These are phyloP conservation scores for Pterostichus niger DNA, from an alignment of 2,888 invertebrate species.

Conservation along the genomic window DNA sequence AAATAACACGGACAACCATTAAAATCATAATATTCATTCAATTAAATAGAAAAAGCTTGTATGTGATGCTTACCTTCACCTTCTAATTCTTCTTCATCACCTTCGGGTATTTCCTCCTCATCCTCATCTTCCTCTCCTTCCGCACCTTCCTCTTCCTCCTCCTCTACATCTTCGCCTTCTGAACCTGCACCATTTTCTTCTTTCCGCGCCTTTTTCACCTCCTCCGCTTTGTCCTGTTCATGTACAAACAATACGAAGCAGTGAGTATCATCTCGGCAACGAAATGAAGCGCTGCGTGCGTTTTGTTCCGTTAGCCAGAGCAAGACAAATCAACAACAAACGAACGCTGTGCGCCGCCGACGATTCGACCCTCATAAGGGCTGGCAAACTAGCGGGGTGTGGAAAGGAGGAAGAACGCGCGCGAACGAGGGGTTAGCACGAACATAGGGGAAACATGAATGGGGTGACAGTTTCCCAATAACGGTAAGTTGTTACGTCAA, in stretches of 20 bases:
- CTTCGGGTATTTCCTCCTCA: slow-evolving; percentile 77
- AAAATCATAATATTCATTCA: slow-evolving; percentile 22
- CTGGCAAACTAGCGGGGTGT: neutral
- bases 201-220: slow-evolving; percentile 89
- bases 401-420: slow-evolving; percentile 25
- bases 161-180: slow-evolving; percentile 81
- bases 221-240: slow-evolving; percentile 85
- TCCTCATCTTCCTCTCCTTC: slow-evolving; percentile 77
- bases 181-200: slow-evolving; percentile 88
- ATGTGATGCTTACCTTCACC: slow-evolving; percentile 75
- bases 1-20: slow-evolving; percentile 60
- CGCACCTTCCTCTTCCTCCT: slow-evolving; percentile 79
- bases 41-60: neutral
- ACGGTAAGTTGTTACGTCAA: slow-evolving; percentile 46
- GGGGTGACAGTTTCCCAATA: slow-evolving; percentile 66
- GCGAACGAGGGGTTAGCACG: slow-evolving; percentile 37
- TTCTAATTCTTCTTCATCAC: slow-evolving; percentile 77
- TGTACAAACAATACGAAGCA: slow-evolving; percentile 68
- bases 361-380: slow-evolving; percentile 11
- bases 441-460: slow-evolving; percentile 54
- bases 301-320: slow-evolving; percentile 43
- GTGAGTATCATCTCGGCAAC: slow-evolving; percentile 32
- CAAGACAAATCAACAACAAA: slow-evolving; percentile 60
- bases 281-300: slow-evolving; percentile 68
- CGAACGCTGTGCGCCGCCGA: slow-evolving; percentile 3